Base-by-base conservation (phyloP, 2,113 vertebrate genomes). In the Hippopotamus amphibius region DNA sequence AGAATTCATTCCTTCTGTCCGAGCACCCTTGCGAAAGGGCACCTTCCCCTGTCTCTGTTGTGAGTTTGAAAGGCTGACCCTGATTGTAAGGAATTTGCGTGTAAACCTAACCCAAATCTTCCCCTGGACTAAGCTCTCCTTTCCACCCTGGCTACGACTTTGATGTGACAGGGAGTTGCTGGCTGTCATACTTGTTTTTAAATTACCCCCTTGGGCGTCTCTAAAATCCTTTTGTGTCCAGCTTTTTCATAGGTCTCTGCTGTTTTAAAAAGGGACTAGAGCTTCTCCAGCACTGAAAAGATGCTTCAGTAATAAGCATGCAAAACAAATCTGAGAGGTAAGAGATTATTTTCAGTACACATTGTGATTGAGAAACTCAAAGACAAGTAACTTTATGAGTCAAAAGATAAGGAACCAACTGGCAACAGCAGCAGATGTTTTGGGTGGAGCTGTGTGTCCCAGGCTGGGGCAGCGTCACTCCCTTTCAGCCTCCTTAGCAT, bases 341-440 rank as follows among this genome's bases (percentile, higher is more conserved):
- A 90, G 80, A 81, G 93, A 92, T 88, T 66, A n/a, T 76, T 85
- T 90, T 90, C 63, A 30, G 65, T 61, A 90, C 59, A 37, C 92
- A 71, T 33, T 55, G 72, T 37, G 46, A 96, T 59, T 21, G 69
- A 91, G 76, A 81, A 61, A 48, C 50, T 21, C 55, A 21, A 92
- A 89, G 30, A 30, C 79, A 69, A 94, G n/a, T 83, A 50, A 90
- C 80, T 77, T 48, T 33, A 50, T 57, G 71, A 95, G 76, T 66
- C 79, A 89, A 71, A 95, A 95, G 92, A 88, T 93, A 96, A 95
- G 86, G 59, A 68, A 83, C 10, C 12, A 11, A 0, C 14, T n/a
- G 26, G 41, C 12, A 61, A 72, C 48, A 46, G 17, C 14, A 19
- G 57, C 24, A 65, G 71, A 77, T 69, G 17, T 59, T 77, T 84